Conservation (phyloP, 1,140 invertebrate genomes). For the Aphaenogaster ashmeadi region DNA sequence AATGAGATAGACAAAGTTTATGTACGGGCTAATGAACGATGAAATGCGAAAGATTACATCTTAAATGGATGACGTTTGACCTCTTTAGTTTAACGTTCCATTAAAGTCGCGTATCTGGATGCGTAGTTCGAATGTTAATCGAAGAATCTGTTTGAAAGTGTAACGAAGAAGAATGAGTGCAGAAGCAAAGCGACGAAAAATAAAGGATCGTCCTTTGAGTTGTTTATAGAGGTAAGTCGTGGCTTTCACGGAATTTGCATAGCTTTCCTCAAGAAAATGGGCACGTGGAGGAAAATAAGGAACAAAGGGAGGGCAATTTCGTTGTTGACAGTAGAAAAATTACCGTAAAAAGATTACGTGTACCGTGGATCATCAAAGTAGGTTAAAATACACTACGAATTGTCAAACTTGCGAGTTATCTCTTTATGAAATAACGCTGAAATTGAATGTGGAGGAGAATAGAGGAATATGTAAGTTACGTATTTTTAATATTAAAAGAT, state of each 20-base stretch:
- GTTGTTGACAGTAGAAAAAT: slow-evolving; percentile 60
- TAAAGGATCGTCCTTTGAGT: slow-evolving; percentile 47
- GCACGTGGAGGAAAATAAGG: slow-evolving; percentile 47
- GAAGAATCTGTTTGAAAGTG: slow-evolving; percentile 44
- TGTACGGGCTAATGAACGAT: neutral
- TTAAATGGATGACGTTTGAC: too few species aligned
- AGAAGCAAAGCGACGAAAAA: slow-evolving; percentile 43
- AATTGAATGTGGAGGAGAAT: slow-evolving; percentile 15
- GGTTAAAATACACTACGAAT: slow-evolving; percentile 10
- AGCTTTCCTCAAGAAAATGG: slow-evolving; percentile 52
- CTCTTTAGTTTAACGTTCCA: neutral
- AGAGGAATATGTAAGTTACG: neutral
- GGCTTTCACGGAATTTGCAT: slow-evolving; percentile 56
- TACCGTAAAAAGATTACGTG: slow-evolving; percentile 47
- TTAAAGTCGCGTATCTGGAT: neutral
- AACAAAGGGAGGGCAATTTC: slow-evolving; percentile 50
- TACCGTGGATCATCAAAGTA: slow-evolving; percentile 43
- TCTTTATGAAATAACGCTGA: neutral
- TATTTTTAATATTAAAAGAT: neutral
- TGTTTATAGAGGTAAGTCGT: slow-evolving; percentile 56
- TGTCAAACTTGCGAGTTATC: slow-evolving; percentile 22
- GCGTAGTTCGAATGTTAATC: slow-evolving; percentile 42
- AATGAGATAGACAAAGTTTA: neutral
- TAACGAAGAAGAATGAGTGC: slow-evolving; percentile 31
- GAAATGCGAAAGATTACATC: neutral